Evolutionary conservation across 1,140 invertebrate species (phyloP).

Genomic region (Dendrolimus kikuchii): DNA sequence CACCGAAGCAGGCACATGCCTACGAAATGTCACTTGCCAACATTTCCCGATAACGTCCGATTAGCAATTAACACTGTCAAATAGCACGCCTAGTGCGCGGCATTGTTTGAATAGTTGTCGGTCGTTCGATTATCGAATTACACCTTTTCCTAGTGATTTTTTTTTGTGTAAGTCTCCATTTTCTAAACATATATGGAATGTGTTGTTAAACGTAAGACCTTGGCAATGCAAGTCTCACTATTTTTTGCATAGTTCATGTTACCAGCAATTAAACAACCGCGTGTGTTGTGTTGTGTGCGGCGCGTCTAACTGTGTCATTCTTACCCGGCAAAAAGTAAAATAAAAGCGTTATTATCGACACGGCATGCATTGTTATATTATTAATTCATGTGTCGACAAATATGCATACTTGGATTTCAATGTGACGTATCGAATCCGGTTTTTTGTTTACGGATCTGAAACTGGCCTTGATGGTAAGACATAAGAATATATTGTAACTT

Average conservation of each 20-base stretch:
- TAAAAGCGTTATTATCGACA: conserved; percentile 29
- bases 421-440: conserved; percentile 48
- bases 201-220: conserved; percentile 55
- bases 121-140: conserved; percentile 16
- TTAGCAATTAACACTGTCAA: conserved; percentile 44
- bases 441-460: conserved; percentile 48
- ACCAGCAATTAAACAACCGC: conserved; percentile 34
- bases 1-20: conserved; percentile 47
- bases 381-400: conserved; percentile 26
- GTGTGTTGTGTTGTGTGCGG: conserved; percentile 32
- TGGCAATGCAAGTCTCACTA: conserved; percentile 26
- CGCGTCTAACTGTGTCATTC: conserved; percentile 26
- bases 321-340: conserved; percentile 37
- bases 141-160: conserved; percentile 30
- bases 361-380: conserved; percentile 22
- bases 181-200: conserved; percentile 48
- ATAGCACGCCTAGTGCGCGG: conserved; percentile 32
- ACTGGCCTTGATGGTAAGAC: conserved; percentile 52
- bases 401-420: conserved; percentile 43
- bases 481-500: conserved; percentile 13
- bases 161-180: conserved; percentile 29
- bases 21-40: conserved; percentile 54
- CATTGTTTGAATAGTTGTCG: conserved; percentile 20
- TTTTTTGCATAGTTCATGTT: conserved; percentile 26
- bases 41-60: conserved; percentile 46